Conservation (phyloP, 2,888 invertebrate species). For the Catonia carolina region DNA sequence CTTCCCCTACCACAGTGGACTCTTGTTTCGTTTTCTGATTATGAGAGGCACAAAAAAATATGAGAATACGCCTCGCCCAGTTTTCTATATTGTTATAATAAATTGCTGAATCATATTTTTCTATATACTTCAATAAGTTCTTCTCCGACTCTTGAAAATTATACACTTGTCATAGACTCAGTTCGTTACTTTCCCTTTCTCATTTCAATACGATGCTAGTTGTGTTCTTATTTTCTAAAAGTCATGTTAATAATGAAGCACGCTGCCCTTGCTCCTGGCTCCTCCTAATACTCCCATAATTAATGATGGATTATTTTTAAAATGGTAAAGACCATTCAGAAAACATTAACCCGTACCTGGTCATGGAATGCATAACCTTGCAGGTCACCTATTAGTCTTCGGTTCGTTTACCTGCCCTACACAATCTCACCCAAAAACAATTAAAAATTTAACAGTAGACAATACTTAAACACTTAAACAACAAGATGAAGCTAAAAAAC, state of each 20-base stretch:
- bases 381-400: too few relatives aligned
- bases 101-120: conserved; percentile 29
- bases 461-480: too few relatives aligned
- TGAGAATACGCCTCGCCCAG: conserved; percentile 16
- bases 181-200: conserved; percentile 22
- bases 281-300: conserved; percentile 23
- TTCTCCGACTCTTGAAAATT: conserved; percentile 22
- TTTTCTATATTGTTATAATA: conserved; percentile 26
- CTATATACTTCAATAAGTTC: conserved; percentile 28
- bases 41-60: conserved; percentile 19
- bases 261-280: not conserved
- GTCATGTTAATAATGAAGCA: conserved; percentile 27
- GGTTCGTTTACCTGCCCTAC: too few relatives aligned
- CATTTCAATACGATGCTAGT: conserved; percentile 20
- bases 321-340: conserved; percentile 9
- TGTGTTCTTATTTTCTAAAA: conserved; percentile 26
- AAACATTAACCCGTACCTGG: conserved; percentile 1
- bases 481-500: too few relatives aligned
- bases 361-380: too few relatives aligned
- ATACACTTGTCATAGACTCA: conserved; percentile 27
- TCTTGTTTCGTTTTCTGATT: conserved; percentile 25
- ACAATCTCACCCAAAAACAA: too few relatives aligned
- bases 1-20: conserved; percentile 13
- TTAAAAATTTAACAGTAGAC: too few relatives aligned
- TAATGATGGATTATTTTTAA: conserved; percentile 27